phyloP scores from a whole-genome alignment of 1,140 invertebrate species.

The Drosophila fuyamai region DNA sequence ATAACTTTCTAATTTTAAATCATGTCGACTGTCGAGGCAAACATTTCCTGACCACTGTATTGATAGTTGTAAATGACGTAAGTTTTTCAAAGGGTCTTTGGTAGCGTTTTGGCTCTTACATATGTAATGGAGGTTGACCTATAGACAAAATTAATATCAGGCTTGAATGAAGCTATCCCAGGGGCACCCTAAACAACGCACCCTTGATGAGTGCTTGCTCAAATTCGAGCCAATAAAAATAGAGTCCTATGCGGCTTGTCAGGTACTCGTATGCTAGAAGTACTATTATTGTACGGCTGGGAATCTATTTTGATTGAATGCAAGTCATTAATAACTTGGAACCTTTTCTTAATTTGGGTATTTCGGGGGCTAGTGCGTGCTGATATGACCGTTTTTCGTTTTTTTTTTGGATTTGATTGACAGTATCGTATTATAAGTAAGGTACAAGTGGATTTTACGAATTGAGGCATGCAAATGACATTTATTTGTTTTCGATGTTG shows the following conservation, averaged over 20 bases:
- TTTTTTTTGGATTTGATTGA: slow-evolving; percentile 19
- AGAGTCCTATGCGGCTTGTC: slow-evolving; percentile 27
- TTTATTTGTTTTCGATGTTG: slow-evolving; percentile 13
- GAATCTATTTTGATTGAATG: slow-evolving; percentile 41
- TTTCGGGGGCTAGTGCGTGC: slow-evolving; percentile 23
- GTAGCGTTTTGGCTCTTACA: slow-evolving; percentile 1
- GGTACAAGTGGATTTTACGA: neutral
- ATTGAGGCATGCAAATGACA: slow-evolving; percentile 12
- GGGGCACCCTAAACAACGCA: slow-evolving; percentile 5
- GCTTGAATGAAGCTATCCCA: slow-evolving; percentile 25
- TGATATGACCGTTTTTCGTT: neutral
- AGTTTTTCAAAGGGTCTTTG: slow-evolving; percentile 7
- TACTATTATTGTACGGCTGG: slow-evolving; percentile 36
- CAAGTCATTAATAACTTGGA: slow-evolving; percentile 30
- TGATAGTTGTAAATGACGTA: slow-evolving; percentile 30
- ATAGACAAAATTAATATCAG: slow-evolving; percentile 8
- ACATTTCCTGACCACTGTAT: slow-evolving; percentile 3
- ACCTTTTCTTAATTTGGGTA: neutral
- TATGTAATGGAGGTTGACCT: slow-evolving; percentile 15
- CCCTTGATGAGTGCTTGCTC: slow-evolving; percentile 2
- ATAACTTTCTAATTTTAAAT: slow-evolving; percentile 50
- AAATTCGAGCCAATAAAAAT: slow-evolving; percentile 41
- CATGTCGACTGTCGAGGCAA: slow-evolving; percentile 1
- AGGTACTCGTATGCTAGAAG: slow-evolving; percentile 14
- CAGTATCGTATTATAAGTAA: neutral